These are phyloP conservation scores for Setophaga petechia DNA, from an alignment of 2,113 vertebrate species.

Conservation along the genomic window DNA sequence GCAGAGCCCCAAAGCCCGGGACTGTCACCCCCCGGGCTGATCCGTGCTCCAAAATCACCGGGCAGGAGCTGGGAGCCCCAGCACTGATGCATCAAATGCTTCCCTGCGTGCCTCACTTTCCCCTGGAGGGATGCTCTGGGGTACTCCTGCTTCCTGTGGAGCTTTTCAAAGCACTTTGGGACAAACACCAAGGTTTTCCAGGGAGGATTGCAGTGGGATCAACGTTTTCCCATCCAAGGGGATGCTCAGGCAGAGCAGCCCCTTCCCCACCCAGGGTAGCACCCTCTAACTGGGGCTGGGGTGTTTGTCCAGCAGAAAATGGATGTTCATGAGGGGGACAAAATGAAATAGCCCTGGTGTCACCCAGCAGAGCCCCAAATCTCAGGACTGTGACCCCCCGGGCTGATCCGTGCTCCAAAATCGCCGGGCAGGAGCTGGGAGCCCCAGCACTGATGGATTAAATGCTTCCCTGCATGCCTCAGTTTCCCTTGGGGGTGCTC, in stretches of 20 bases:
- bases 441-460: too few species aligned
- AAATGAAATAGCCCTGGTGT: not conserved
- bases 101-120: not conserved
- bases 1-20: not conserved
- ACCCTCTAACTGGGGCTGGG: not conserved
- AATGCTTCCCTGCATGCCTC: too few species aligned
- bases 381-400: too few species aligned
- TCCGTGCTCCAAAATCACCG: accelerated
- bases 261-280: not conserved
- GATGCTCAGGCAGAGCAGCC: not conserved
- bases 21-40: accelerated
- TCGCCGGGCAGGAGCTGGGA: too few species aligned
- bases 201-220: not conserved
- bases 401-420: too few species aligned
- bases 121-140: not conserved
- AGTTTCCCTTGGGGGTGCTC: not conserved
- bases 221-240: not conserved
- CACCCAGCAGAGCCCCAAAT: too few species aligned
- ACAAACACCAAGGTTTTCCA: not conserved
- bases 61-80: not conserved
- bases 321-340: not conserved
- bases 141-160: not conserved
- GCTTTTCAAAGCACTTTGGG: too few species aligned
- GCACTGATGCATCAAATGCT: accelerated
- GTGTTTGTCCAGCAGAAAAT: not conserved